Evolutionary conservation across 1,140 invertebrate genomes (phyloP).

Genomic region (Subanguina moxae): DNA sequence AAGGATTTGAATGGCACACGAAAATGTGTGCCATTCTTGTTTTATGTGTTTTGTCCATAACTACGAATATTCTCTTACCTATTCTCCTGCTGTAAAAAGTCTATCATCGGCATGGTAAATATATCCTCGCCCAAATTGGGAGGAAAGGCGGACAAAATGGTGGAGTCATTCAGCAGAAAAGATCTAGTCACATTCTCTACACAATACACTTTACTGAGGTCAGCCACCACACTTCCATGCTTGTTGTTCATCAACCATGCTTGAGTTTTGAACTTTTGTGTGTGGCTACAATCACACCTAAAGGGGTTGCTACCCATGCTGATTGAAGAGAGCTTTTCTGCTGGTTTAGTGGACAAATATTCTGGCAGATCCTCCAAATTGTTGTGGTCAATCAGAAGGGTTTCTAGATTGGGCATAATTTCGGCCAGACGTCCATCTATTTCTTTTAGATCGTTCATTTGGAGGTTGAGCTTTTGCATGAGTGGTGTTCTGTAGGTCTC

Average conservation of each 20-base stretch:
- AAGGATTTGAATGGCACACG: background rate
- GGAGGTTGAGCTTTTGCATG: constrained; percentile 24
- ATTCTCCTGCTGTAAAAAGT: constrained; percentile 39
- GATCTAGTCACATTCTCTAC: constrained; percentile 56
- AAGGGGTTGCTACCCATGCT: constrained; percentile 46
- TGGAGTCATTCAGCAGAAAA: constrained; percentile 49
- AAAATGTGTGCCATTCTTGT: background rate
- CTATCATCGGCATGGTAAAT: constrained; percentile 51
- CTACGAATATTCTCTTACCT: constrained; percentile 9
- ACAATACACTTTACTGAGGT: constrained; percentile 39
- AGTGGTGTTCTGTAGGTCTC: constrained; percentile 14
- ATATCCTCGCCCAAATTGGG: constrained; percentile 51
- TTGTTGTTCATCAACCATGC: constrained; percentile 40
- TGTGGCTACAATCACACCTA: constrained; percentile 50
- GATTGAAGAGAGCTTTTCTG: constrained; percentile 22
- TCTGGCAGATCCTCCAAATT: constrained; percentile 31
- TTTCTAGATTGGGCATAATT: constrained; percentile 43
- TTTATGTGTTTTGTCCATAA: background rate
- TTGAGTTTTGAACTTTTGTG: constrained; percentile 21
- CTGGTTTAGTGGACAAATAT: background rate
- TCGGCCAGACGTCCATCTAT: constrained; percentile 23
- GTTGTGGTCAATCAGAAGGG: constrained; percentile 33
- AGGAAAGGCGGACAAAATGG: constrained; percentile 37
- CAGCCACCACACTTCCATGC: constrained; percentile 20
- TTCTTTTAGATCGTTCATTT: constrained; percentile 24